phyloP scores from a whole-genome alignment of 2,113 vertebrate genomes.

The Chinchilla lanigera region DNA sequence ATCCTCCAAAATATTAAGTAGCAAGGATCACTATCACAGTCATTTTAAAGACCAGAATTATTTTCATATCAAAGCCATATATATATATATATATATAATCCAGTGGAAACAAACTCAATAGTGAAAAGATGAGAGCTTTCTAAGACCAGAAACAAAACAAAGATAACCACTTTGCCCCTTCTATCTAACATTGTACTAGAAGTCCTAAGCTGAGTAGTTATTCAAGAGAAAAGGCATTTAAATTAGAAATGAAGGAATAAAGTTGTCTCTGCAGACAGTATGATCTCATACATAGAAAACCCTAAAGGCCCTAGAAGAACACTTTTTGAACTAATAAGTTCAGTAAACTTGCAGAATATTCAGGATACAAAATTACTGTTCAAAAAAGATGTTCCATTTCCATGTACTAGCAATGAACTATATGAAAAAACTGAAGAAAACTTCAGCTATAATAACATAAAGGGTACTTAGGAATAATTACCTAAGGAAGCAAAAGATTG shows the following conservation, averaged over 20 bases:
- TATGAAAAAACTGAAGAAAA: neutral
- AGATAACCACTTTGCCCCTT: neutral
- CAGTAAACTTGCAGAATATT: neutral
- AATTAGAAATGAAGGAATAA: neutral
- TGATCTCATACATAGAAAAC: neutral
- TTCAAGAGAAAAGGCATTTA: neutral
- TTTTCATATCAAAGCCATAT: neutral
- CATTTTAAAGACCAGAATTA: neutral
- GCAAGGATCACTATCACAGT: neutral
- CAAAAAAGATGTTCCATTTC: no score
- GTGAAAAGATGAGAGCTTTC: neutral
- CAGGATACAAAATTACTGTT: neutral
- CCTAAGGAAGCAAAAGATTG: neutral
- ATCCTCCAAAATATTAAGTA: neutral
- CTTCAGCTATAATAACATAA: neutral
- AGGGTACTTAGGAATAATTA: neutral
- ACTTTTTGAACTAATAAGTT: neutral
- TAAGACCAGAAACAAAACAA: neutral
- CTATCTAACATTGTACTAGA: neutral
- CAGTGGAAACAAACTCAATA: neutral
- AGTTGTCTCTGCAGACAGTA: neutral
- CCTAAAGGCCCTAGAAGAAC: neutral
- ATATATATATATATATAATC: no score
- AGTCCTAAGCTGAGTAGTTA: neutral
- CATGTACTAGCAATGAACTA: neutral